Evolutionary conservation across 2,113 vertebrate genomes (phyloP).

Genomic region (Neolamprologus falcicula): DNA sequence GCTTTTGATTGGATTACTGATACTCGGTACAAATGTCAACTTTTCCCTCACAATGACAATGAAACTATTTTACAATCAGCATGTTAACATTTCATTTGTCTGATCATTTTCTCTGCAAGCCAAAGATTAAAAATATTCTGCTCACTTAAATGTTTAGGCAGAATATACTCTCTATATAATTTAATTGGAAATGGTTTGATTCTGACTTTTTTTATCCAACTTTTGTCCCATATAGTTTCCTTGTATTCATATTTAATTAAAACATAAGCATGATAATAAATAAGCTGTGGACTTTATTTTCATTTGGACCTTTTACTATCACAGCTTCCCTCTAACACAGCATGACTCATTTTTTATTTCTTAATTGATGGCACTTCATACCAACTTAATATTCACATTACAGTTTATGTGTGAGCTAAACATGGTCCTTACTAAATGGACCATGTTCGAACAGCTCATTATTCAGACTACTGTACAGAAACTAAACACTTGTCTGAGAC

Average conservation of each 20-base stretch:
- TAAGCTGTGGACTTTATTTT: neutral
- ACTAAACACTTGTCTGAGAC: neutral
- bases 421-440: neutral
- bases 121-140: neutral
- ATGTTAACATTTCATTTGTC: neutral
- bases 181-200: neutral
- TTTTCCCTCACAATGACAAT: neutral
- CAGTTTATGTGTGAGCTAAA: neutral
- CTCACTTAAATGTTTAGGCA: neutral
- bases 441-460: neutral
- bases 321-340: neutral
- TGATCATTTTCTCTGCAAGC: neutral
- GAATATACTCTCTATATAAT: neutral
- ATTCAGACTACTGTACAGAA: neutral
- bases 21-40: neutral
- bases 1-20: neutral
- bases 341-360: neutral
- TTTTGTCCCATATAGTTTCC: neutral
- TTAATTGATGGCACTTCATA: neutral
- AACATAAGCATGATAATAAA: neutral
- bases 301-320: neutral
- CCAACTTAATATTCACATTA: neutral
- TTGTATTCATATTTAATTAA: neutral
- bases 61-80: neutral
- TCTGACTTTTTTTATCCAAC: neutral